Conservation (phyloP, 2,113 vertebrate species). For the Crotalus horridus region DNA sequence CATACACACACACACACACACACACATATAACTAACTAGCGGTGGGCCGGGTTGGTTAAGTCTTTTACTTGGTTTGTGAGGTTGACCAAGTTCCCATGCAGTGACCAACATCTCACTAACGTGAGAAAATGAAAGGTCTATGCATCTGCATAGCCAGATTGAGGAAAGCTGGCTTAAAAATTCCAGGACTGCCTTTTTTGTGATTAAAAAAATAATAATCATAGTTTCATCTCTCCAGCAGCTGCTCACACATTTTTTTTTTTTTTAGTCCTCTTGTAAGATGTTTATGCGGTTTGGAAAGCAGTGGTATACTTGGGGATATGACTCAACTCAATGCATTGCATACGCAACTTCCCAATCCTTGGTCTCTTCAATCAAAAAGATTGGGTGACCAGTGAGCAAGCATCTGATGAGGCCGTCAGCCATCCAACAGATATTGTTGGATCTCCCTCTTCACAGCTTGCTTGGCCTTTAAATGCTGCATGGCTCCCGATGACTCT, state of each 20-base stretch:
- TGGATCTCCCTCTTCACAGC: background rate
- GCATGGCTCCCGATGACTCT: too few relatives aligned
- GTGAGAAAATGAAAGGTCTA: background rate
- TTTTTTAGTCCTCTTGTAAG: background rate
- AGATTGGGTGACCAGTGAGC: background rate
- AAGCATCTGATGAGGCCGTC: background rate
- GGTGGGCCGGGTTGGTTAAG: background rate
- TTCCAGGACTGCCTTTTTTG: background rate
- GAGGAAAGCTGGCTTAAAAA: background rate
- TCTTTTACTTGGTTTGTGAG: background rate
- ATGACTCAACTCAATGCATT: too few relatives aligned
- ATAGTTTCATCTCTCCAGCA: background rate
- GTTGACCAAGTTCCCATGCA: background rate
- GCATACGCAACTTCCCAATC: too few relatives aligned
- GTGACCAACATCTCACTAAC: background rate
- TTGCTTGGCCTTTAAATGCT: background rate
- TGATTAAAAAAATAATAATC: background rate
- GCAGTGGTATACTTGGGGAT: background rate
- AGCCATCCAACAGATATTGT: background rate
- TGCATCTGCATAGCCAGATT: background rate
- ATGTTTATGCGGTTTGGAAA: background rate
- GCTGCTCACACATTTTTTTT: too few relatives aligned
- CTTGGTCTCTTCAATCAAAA: background rate
- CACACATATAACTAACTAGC: too few relatives aligned
- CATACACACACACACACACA: too few relatives aligned